Conservation (phyloP, 2,797 vertebrate species). For the Sebastes nivosus region DNA sequence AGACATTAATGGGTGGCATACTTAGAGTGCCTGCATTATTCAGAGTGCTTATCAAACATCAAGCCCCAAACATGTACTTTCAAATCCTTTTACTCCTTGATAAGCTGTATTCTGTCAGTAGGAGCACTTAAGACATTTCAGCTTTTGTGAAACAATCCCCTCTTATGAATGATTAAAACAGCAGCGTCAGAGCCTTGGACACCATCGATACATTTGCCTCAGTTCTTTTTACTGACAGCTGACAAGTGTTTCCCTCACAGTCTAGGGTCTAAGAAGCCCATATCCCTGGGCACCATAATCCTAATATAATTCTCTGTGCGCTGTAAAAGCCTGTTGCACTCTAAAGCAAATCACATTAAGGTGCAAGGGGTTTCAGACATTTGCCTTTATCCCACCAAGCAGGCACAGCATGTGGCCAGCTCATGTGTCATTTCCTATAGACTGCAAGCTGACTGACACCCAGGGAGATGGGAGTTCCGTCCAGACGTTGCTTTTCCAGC, state of each 20-base stretch:
- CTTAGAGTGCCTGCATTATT: not conserved
- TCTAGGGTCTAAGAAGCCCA: constrained; percentile 57
- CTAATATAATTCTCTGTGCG: constrained; percentile 57
- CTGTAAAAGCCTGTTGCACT: constrained; percentile 63
- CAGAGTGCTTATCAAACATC: constrained; percentile 15
- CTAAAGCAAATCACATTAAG: constrained; percentile 68
- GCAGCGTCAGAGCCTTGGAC: constrained; percentile 18
- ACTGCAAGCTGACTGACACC: constrained; percentile 48
- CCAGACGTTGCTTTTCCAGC: constrained; percentile 22
- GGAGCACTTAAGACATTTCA: not conserved
- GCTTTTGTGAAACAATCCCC: not conserved
- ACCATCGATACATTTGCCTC: constrained; percentile 25
- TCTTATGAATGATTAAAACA: constrained; percentile 18
- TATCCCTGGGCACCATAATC: constrained; percentile 52
- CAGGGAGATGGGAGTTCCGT: constrained; percentile 31
- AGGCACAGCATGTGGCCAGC: constrained; percentile 66
- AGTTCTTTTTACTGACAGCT: constrained; percentile 63
- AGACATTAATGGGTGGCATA: not conserved
- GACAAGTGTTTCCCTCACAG: constrained; percentile 57
- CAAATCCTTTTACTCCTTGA: constrained; percentile 1
- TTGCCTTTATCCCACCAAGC: constrained; percentile 63
- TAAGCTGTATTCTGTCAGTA: constrained; percentile 12
- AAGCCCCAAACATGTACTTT: constrained; percentile 11
- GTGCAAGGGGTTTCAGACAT: constrained; percentile 64
- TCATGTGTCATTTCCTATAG: constrained; percentile 69